phyloP scores from a whole-genome alignment of 2,888 invertebrate species.

The Nezara viridula region DNA sequence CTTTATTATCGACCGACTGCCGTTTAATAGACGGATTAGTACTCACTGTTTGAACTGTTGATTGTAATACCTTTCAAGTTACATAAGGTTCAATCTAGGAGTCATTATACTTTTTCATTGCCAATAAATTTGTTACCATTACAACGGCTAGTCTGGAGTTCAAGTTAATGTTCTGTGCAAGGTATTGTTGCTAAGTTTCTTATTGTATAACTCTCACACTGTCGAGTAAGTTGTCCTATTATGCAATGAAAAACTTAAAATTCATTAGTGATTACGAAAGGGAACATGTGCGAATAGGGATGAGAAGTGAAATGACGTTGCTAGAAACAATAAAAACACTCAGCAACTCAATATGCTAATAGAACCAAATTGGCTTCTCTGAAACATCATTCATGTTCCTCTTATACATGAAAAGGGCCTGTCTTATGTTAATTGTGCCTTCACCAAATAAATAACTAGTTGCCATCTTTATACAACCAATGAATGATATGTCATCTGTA shows the following conservation, averaged over 20 bases:
- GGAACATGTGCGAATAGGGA: not conserved
- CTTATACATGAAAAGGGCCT: not conserved
- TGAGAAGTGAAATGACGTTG: not conserved
- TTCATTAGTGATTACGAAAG: constrained; percentile 14
- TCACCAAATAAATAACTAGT: not conserved
- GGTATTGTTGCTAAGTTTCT: not conserved
- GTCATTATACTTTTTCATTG: not conserved
- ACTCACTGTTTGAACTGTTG: not conserved
- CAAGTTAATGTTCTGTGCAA: not conserved
- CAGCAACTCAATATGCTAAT: not conserved
- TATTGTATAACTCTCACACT: not conserved
- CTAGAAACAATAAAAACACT: not conserved
- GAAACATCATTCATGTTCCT: not conserved
- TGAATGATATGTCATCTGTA: not conserved
- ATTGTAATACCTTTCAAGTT: not conserved
- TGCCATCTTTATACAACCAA: not conserved
- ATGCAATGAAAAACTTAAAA: not conserved
- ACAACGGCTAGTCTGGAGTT: not conserved
- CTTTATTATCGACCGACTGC: too few species aligned
- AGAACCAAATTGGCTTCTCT: not conserved
- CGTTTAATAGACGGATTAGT: not conserved
- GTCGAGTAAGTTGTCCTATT: not conserved
- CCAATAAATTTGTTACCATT: not conserved
- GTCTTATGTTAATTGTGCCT: not conserved
- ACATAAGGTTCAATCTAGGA: not conserved